Evolutionary conservation across 2,797 vertebrate species (phyloP).

Genomic region (Nannoperca australis): DNA sequence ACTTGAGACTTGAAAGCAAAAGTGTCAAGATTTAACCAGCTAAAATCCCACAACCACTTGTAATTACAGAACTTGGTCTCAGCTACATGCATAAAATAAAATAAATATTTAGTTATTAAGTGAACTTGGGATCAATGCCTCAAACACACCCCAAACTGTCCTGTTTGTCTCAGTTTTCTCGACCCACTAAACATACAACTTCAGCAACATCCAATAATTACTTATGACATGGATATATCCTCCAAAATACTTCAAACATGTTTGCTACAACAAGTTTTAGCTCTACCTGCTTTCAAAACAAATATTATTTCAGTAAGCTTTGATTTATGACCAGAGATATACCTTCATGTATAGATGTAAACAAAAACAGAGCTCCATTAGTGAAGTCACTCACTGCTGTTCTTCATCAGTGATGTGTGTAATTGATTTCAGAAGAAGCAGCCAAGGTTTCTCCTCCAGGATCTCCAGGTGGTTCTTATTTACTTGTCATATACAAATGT

Average conservation of each 20-base stretch:
- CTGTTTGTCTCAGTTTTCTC: no score
- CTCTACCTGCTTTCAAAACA: not conserved
- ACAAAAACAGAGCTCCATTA: slow-evolving; percentile 11
- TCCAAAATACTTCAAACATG: not conserved
- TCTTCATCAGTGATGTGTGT: slow-evolving; percentile 46
- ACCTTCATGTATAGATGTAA: slow-evolving; percentile 3
- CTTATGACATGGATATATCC: not conserved
- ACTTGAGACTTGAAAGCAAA: no score
- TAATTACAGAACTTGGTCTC: no score
- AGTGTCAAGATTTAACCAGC: no score
- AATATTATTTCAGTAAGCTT: not conserved
- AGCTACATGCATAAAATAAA: no score
- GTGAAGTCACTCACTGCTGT: slow-evolving; percentile 35
- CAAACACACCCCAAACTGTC: no score
- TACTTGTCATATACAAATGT: slow-evolving; percentile 44
- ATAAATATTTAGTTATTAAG: no score
- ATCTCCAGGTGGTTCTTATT: slow-evolving; percentile 77
- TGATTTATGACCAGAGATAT: not conserved
- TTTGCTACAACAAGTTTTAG: not conserved
- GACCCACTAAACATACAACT: no score
- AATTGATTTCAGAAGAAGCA: slow-evolving; percentile 53
- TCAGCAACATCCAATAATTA: not conserved
- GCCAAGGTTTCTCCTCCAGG: slow-evolving; percentile 47
- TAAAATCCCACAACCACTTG: no score
- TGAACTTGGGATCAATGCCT: no score